These are phyloP conservation scores for Smutsia temminckii DNA, from an alignment of 2,797 vertebrate species.

Conservation along the genomic window DNA sequence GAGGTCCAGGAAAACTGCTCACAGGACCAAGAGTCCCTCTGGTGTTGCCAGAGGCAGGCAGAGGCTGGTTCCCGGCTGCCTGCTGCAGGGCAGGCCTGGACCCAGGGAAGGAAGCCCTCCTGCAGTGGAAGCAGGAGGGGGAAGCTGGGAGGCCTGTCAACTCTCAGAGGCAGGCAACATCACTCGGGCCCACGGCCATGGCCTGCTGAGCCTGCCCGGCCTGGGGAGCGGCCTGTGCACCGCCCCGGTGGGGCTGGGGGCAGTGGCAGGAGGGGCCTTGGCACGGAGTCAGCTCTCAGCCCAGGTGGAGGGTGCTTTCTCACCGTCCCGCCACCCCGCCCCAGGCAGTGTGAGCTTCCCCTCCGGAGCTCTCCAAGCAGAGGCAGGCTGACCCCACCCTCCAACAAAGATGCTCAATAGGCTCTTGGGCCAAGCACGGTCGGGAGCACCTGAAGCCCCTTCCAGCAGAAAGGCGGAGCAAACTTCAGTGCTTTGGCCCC, in stretches of 20 bases:
- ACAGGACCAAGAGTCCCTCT: neutral
- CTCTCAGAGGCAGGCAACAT: neutral
- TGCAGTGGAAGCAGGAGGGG: rapidly evolving
- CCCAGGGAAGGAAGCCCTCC: no score
- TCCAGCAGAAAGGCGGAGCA: neutral
- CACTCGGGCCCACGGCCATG: neutral
- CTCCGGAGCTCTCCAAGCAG: neutral
- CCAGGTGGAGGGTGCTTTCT: neutral
- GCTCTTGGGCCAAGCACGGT: rapidly evolving
- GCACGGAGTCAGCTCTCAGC: neutral
- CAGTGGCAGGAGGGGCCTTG: neutral
- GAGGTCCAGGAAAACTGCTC: neutral
- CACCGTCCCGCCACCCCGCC: rapidly evolving
- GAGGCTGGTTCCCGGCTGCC: neutral
- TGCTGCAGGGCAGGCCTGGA: rapidly evolving
- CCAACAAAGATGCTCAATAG: neutral
- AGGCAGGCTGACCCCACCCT: neutral
- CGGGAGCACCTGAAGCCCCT: neutral
- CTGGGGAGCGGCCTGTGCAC: neutral
- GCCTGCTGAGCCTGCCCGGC: neutral
- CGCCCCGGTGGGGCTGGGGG: no score
- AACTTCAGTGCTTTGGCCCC: neutral
- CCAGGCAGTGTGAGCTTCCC: neutral
- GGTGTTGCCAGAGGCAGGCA: neutral
- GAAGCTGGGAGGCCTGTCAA: neutral